phyloP scores from a whole-genome alignment of 2,797 vertebrate genomes.

The Hydrophis major region DNA sequence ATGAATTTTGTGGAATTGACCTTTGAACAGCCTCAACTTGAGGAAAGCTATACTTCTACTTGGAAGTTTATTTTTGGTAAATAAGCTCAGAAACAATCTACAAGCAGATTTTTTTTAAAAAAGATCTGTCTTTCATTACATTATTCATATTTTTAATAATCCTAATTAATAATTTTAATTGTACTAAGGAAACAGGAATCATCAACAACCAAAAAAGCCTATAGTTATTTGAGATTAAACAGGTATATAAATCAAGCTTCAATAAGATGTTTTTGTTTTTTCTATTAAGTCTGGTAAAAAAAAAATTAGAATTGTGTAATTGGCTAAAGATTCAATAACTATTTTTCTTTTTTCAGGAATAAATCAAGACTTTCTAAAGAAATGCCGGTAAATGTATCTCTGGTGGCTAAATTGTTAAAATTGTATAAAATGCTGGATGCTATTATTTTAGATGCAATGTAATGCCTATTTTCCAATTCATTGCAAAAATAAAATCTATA shows the following conservation, averaged over 20 bases:
- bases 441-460: neutral
- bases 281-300: neutral
- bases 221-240: neutral
- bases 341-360: conserved; percentile 30
- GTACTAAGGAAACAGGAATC: neutral
- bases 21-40: neutral
- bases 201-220: neutral
- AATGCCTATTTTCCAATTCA: neutral
- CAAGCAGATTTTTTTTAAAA: neutral
- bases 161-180: neutral
- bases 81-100: neutral
- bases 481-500: neutral
- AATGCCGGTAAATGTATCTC: neutral
- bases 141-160: conserved; percentile 1
- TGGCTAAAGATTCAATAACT: conserved; percentile 37
- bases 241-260: conserved; percentile 3
- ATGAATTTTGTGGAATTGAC: neutral
- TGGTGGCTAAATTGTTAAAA: neutral
- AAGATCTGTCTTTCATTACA: neutral
- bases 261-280: conserved; percentile 25
- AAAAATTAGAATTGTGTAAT: neutral
- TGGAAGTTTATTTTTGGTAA: neutral
- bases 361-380: neutral
- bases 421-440: neutral
- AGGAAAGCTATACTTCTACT: neutral